Conservation (phyloP, 2,113 vertebrate species). For the Neodon shergylaensis region DNA sequence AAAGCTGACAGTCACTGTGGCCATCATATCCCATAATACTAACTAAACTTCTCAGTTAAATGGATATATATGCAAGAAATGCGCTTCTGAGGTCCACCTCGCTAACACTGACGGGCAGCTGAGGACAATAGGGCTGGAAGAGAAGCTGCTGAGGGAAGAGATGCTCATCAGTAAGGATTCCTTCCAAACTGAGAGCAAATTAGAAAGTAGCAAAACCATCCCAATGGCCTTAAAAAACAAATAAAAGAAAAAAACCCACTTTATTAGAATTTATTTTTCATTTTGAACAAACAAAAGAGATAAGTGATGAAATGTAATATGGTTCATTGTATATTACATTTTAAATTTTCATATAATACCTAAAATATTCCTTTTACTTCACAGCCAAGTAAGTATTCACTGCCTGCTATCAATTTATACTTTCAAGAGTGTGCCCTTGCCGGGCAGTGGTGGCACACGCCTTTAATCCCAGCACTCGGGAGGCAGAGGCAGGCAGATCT, state of each 20-base stretch:
- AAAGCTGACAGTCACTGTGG: not conserved
- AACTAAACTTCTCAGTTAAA: not conserved
- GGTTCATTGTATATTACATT: not conserved
- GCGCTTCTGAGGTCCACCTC: not conserved
- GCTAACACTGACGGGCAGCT: not conserved
- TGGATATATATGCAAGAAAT: not conserved
- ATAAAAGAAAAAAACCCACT: not conserved
- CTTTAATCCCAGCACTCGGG: no score
- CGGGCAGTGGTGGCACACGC: no score
- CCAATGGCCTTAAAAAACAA: not conserved
- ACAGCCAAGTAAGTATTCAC: not conserved
- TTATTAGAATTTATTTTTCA: not conserved
- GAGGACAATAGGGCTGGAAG: not conserved
- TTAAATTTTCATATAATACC: not conserved
- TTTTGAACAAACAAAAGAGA: not conserved
- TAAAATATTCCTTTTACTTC: slow-evolving; percentile 8
- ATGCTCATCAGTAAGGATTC: not conserved
- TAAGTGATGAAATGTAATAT: not conserved
- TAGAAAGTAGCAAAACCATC: not conserved
- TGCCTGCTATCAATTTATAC: not conserved
- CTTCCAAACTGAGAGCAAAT: slow-evolving; percentile 35
- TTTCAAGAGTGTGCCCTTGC: not conserved
- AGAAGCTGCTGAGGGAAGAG: not conserved
- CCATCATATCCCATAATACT: not conserved
- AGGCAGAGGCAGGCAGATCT: no score